Conservation (phyloP, 2,797 vertebrate species). For the Aratinga solstitialis region DNA sequence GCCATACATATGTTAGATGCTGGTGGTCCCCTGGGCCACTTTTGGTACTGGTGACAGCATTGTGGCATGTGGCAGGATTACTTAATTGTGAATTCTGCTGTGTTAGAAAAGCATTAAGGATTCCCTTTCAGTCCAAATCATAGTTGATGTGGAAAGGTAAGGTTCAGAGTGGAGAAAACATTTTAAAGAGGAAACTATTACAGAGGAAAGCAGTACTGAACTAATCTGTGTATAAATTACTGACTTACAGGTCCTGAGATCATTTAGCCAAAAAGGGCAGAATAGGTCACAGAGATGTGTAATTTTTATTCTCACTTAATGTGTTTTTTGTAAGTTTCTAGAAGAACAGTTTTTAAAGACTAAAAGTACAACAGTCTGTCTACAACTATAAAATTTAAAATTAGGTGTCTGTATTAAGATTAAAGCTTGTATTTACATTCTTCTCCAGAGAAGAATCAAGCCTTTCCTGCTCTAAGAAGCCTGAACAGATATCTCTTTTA, state of each 20-base stretch:
- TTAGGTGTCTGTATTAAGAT: background rate
- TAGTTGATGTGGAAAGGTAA: background rate
- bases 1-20: rapidly evolving
- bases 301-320: background rate
- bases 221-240: background rate
- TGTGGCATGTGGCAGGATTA: background rate
- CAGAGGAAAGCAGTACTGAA: background rate
- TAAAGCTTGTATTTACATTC: background rate
- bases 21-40: background rate
- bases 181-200: background rate
- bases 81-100: background rate
- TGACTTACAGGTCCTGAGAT: background rate
- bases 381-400: background rate
- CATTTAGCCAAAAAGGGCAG: background rate
- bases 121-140: background rate
- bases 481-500: background rate
- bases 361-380: background rate
- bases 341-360: background rate
- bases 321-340: background rate
- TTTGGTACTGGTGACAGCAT: background rate
- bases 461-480: background rate
- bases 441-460: background rate
- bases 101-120: background rate
- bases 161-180: background rate
- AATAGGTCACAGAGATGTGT: background rate